Evolutionary conservation across 2,113 vertebrate genomes (phyloP).

Genomic region (Aramus guarauna): DNA sequence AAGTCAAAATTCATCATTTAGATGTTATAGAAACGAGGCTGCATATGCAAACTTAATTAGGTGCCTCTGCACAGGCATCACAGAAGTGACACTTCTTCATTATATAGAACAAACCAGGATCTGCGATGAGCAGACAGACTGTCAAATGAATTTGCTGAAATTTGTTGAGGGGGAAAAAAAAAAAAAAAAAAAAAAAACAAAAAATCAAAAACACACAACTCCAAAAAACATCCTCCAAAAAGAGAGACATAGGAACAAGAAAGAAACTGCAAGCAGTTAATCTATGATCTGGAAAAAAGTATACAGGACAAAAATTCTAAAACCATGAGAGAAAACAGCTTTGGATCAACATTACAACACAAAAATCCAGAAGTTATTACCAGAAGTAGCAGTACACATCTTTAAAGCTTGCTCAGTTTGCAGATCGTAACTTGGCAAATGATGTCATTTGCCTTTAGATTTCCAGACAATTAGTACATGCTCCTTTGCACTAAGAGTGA

Average conservation of each 20-base stretch:
- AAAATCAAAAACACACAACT: no score
- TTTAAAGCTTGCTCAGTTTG: neutral
- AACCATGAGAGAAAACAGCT: neutral
- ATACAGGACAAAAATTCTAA: neutral
- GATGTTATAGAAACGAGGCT: neutral
- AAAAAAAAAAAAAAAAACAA: no score
- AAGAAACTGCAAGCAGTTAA: neutral
- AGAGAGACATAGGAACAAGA: neutral
- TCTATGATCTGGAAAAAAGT: neutral
- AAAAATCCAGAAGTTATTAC: neutral
- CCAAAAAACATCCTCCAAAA: no score
- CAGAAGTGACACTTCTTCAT: neutral
- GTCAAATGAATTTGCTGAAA: neutral
- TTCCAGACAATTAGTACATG: neutral
- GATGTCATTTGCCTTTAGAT: neutral
- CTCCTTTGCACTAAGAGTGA: neutral
- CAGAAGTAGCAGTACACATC: neutral
- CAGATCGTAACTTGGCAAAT: neutral
- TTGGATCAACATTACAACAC: neutral
- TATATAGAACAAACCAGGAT: neutral
- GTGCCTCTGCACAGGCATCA: neutral
- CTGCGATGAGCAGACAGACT: neutral
- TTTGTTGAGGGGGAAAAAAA: neutral
- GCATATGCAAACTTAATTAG: neutral
- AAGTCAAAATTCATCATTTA: neutral